phyloP scores from a whole-genome alignment of 2,888 invertebrate genomes.

The Habroteleia sp. region DNA sequence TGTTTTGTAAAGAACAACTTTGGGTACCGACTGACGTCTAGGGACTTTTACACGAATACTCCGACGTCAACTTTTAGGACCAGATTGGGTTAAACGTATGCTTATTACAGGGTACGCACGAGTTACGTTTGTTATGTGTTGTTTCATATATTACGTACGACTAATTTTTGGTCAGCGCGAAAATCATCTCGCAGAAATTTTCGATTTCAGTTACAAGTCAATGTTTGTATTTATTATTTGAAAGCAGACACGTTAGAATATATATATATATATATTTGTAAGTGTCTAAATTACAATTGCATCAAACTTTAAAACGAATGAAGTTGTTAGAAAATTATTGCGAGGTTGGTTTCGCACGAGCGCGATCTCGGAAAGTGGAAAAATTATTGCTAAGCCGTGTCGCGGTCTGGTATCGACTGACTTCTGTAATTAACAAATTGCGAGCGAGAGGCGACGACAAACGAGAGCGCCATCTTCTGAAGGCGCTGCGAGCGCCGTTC shows the following conservation, averaged over 20 bases:
- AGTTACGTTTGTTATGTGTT: constrained; percentile 72
- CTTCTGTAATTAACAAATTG: constrained; percentile 53
- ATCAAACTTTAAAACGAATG: constrained; percentile 33
- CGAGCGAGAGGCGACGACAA: constrained; percentile 62
- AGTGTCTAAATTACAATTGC: no score
- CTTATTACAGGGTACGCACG: constrained; percentile 76
- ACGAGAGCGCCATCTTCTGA: constrained; percentile 48
- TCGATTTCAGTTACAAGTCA: no score
- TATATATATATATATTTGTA: no score
- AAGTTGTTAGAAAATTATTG: constrained; percentile 29
- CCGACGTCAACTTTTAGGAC: constrained; percentile 70
- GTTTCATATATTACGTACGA: constrained; percentile 70
- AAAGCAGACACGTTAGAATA: no score
- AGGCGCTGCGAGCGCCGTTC: constrained; percentile 65
- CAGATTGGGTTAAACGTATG: constrained; percentile 71
- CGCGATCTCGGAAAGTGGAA: constrained; percentile 15
- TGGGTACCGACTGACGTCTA: background rate
- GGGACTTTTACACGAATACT: constrained; percentile 61
- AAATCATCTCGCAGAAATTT: constrained; percentile 31
- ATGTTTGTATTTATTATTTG: no score
- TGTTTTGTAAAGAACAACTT: constrained; percentile 75
- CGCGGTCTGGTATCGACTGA: constrained; percentile 69
- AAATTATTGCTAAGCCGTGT: no score
- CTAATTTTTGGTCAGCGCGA: constrained; percentile 18
- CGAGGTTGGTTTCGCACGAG: constrained; percentile 28